Base-by-base conservation (phyloP, 2,113 vertebrate genomes). In the Halcyon malimbica region DNA sequence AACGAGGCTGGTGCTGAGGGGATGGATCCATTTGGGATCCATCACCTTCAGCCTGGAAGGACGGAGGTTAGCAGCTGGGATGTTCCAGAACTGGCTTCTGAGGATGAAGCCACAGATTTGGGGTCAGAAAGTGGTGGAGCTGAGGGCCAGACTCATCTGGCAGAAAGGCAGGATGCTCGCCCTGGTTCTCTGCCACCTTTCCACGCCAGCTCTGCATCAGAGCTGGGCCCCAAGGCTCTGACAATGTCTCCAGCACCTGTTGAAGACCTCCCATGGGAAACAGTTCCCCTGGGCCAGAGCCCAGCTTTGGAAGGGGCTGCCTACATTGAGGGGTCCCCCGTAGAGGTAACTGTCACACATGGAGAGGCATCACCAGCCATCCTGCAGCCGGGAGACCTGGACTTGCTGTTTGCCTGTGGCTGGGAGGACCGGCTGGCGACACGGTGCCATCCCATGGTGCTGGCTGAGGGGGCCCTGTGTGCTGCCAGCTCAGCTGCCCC, bases 61-160 rank as follows among this genome's bases (percentile, higher is more conserved):
- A 83, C 93, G 17, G 93, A 96, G 51, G 44, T 94, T 1, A 0
- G 92, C 21, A 76, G 0, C 77, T 96, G 92, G 85, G 88, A 46
- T 46, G 53, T 79, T 94, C 94, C 92, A 83, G 96, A 90, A 54
- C 57, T 96, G 87, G 64, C 93, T 59, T 97, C 92, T 48, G 35
- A 93, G 89, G 94, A 91, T 9, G 64, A 96, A 93, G 51, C 50
- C 56, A 5, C 80, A 60, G 89, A 85, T 69, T 89, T 93, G 76
- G 85, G 87, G 26, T 78, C 83, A 87, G 94, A 94, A 73, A 74
- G 60, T 6, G 20, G 48, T 31, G 64, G 96, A 71, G 59, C 60
- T 46, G 92, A 95, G 78, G 93, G 83, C 50, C 94, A 71, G n/a
- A 39, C 48, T 80, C 69, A 9, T 16, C 60, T 23, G 19, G 25